Evolutionary conservation across 1,140 invertebrate genomes (phyloP).

Genomic region (Amyelois transitella): DNA sequence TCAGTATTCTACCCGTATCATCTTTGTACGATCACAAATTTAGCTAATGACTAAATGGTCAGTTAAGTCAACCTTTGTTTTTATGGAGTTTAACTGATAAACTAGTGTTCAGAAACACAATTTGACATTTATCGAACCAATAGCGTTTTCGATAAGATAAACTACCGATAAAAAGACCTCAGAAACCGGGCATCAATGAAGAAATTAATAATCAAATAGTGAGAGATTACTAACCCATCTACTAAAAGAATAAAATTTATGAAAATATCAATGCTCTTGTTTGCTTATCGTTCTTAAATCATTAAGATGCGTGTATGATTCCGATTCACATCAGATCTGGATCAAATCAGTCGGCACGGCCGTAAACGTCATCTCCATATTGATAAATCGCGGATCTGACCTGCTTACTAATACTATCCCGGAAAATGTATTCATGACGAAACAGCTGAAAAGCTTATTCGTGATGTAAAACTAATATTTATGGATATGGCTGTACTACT

Average conservation of each 20-base stretch:
- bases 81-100: too few species aligned
- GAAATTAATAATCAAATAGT: not conserved
- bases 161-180: not conserved
- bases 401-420: slow-evolving; percentile 27
- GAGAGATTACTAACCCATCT: too few species aligned
- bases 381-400: slow-evolving; percentile 42
- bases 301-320: slow-evolving; percentile 31
- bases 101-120: too few species aligned
- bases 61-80: too few species aligned
- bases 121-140: too few species aligned
- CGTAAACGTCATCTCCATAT: slow-evolving; percentile 37
- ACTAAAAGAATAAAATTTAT: not conserved
- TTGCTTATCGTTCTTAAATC: slow-evolving; percentile 3
- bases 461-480: not conserved
- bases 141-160: too few species aligned
- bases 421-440: slow-evolving; percentile 1
- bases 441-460: not conserved
- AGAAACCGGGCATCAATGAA: not conserved
- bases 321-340: slow-evolving; percentile 31
- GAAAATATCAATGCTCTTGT: not conserved
- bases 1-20: too few species aligned
- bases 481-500: not conserved
- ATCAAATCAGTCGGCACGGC: slow-evolving; percentile 40
- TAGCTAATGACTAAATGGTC: too few species aligned
- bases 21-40: too few species aligned